These are phyloP conservation scores for Junonia oenone DNA, from an alignment of 2,888 invertebrate genomes.

Conservation along the genomic window DNA sequence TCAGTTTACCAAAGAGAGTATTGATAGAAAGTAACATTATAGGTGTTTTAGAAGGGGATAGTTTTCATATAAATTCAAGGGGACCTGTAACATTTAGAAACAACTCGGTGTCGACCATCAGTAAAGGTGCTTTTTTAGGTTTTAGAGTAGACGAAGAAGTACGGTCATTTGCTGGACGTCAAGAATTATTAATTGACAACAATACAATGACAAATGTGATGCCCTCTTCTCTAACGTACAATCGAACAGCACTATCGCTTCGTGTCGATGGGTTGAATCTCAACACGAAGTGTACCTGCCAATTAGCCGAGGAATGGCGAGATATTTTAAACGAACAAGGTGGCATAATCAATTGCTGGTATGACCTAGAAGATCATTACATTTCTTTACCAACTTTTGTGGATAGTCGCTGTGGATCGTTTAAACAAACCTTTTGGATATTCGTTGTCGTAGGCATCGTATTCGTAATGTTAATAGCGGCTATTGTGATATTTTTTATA, in stretches of 20 bases:
- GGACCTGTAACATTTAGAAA: conserved; percentile 83
- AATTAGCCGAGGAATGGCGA: conserved; percentile 58
- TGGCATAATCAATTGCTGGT: conserved; percentile 64
- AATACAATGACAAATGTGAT: conserved; percentile 80
- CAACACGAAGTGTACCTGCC: conserved; percentile 80
- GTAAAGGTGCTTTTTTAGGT: conserved; percentile 82
- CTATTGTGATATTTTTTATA: conserved; percentile 68
- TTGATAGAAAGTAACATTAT: conserved; percentile 81
- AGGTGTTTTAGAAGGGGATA: conserved; percentile 81
- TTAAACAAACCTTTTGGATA: conserved; percentile 70
- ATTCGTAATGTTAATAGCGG: conserved; percentile 64
- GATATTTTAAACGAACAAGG: conserved; percentile 52
- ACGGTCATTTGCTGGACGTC: conserved; percentile 57
- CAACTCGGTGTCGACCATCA: conserved; percentile 79
- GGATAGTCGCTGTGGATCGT: conserved; percentile 61
- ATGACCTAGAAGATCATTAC: conserved; percentile 55
- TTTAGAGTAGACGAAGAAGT: conserved; percentile 73
- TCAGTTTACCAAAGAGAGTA: conserved; percentile 81
- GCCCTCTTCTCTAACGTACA: conserved; percentile 79
- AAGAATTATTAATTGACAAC: conserved; percentile 81
- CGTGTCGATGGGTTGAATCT: conserved; percentile 80
- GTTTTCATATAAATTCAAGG: conserved; percentile 80
- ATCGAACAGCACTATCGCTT: conserved; percentile 74
- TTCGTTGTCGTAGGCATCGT: conserved; percentile 67
- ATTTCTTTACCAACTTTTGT: conserved; percentile 61